Base-by-base conservation (phyloP, 2,797 vertebrate genomes). In the Parambassis ranga region DNA sequence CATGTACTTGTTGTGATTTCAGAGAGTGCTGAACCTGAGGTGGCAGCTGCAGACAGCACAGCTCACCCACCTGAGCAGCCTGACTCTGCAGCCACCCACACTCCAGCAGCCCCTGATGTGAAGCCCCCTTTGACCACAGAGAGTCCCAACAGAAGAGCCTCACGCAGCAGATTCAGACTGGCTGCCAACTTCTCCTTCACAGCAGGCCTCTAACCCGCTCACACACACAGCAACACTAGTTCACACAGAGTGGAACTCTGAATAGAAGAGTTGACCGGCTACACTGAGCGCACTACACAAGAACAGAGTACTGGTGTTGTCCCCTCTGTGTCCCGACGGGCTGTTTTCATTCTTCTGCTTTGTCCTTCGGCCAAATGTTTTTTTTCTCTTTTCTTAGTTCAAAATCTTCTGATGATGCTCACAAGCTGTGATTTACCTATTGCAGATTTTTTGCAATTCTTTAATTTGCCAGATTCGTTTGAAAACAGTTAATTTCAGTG, bases 111-210 rank as follows among this genome's bases (percentile, higher is more conserved):
- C 26, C 20, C 74, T 1, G 31, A 58, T 19, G 20, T 2, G 4
- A 84, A 83, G 71, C 42, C 61, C 10, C 14, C 35, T 4, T 4
- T 27, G 13, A 77, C 72, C 13, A 57, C 23, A 2, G 94, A 94
- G 78, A 97, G 96, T 80, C 96, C 96, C 33, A 89, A 91, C 86
- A 96, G 92, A 87, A 95, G 92, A 87, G 90, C 92, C 23, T 74
- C 90, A 15, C 95, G 96, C 83, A 96, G 87, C 84, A 93, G 93
- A 88, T 93, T 98, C 50, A 96, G 93, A 85, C 89, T 99, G 51
- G 97, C 97, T 35, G 96, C 96, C 65, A 98, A 98, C 77, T 99
- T 99, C 63, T 96, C 96, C n/a, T 93, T 96, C 78, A 91, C 93
- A 5, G 89, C 93, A 60, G 80, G 92, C 83, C 92, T 93, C 30